Percentiles rank a stretch among this genome's conserved stretches.
These are phyloP conservation scores for Rhadinocentrus ornatus DNA, from an alignment of 2,797 vertebrate genomes.

Conservation along the genomic window DNA sequence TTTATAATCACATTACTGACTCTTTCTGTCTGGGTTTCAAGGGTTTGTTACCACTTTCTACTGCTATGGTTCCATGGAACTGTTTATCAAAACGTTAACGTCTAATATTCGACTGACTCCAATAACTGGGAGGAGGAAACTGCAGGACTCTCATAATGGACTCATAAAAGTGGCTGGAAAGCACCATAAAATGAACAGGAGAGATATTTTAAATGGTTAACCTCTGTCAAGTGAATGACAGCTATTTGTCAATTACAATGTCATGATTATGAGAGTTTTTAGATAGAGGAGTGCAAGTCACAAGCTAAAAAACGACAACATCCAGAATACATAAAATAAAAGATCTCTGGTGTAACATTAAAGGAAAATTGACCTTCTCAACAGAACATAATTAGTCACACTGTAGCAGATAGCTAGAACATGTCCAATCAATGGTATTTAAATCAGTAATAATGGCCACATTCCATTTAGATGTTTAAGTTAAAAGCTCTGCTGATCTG, in stretches of 20 bases:
- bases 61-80: not conserved
- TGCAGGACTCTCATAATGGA: too few species aligned
- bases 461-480: slow-evolving; percentile 8
- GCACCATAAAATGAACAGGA: too few species aligned
- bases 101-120: not conserved
- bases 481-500: not conserved
- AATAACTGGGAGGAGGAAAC: not conserved
- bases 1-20: too few species aligned
- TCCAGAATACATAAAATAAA: too few species aligned
- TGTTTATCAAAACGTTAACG: not conserved
- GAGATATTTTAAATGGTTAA: too few species aligned
- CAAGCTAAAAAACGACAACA: too few species aligned
- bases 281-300: too few species aligned
- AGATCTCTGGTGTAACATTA: not conserved
- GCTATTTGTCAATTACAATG: too few species aligned
- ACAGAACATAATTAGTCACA: not conserved
- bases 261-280: too few species aligned
- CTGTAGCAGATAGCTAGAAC: not conserved
- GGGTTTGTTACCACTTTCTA: not conserved
- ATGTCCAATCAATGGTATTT: not conserved
- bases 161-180: too few species aligned
- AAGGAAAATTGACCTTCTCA: not conserved
- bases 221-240: too few species aligned
- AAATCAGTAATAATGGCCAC: slow-evolving; percentile 18
- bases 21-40: not conserved